Evolutionary conservation across 2,113 vertebrate genomes (phyloP).

Genomic region (Mionectes macconnelli): DNA sequence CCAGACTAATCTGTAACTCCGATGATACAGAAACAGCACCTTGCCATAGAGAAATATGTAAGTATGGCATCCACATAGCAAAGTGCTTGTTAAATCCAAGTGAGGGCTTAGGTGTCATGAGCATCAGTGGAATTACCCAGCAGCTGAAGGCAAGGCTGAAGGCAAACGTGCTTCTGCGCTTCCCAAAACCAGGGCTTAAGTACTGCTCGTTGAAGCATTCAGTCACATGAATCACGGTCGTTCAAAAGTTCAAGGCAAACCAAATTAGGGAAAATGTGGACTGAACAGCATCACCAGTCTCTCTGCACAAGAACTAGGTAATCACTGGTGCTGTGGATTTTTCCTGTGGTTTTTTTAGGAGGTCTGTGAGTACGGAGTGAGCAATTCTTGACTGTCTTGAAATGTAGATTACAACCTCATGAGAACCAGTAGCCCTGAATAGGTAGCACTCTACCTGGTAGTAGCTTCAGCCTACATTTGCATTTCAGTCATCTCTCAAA

Average conservation of each 20-base stretch:
- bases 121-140: background rate
- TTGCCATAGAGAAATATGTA: background rate
- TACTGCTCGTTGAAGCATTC: background rate
- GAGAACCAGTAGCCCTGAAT: background rate
- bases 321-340: background rate
- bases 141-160: background rate
- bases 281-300: background rate
- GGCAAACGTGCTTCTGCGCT: background rate
- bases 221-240: background rate
- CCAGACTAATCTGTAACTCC: background rate
- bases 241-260: background rate
- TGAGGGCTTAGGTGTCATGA: background rate
- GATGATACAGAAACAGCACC: background rate
- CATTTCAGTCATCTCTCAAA: background rate
- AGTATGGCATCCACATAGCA: background rate
- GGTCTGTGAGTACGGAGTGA: fast-evolving
- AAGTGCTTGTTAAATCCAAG: background rate
- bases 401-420: background rate
- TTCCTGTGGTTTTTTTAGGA: background rate
- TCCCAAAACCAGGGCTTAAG: background rate
- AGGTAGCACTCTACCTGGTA: too few relatives aligned
- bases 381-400: background rate
- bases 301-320: background rate
- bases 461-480: background rate
- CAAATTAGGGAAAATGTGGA: background rate